phyloP scores from a whole-genome alignment of 2,797 vertebrate species.

The Crenuchus spilurus region DNA sequence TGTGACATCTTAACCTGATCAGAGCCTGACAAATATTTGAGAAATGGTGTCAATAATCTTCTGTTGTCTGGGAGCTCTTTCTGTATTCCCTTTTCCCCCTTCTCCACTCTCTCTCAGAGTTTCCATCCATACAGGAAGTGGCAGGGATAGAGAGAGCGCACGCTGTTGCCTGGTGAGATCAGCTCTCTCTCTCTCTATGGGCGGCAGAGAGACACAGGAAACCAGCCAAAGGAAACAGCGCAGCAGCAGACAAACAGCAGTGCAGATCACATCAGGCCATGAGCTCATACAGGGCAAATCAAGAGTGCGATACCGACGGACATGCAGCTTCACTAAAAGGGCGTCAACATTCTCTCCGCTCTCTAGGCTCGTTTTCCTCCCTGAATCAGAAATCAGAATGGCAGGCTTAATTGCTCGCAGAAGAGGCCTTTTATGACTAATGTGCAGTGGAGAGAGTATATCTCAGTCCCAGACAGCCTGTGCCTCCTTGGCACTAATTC shows the following conservation, averaged over 20 bases:
- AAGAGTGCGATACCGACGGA: conserved; percentile 12
- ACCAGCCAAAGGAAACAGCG: conserved; percentile 47
- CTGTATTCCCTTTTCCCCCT: background rate
- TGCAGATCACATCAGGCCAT: conserved; percentile 39
- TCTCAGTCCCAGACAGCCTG: conserved; percentile 30
- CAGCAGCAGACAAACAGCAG: conserved; percentile 26
- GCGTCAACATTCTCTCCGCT: conserved; percentile 7
- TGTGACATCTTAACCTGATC: background rate
- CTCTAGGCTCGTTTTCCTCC: background rate
- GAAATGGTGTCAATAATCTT: background rate
- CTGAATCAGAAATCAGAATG: conserved; percentile 8
- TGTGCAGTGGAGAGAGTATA: conserved; percentile 19
- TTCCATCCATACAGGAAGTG: conserved; percentile 52
- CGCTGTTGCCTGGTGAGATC: conserved; percentile 45
- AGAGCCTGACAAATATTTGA: background rate
- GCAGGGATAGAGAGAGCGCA: conserved; percentile 4
- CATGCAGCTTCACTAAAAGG: conserved; percentile 8
- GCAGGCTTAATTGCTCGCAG: conserved; percentile 24
- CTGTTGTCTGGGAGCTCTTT: background rate
- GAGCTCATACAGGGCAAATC: conserved; percentile 39
- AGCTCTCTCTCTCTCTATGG: conserved; percentile 27
- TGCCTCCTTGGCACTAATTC: conserved; percentile 37
- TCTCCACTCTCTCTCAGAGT: conserved; percentile 27
- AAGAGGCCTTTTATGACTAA: conserved; percentile 9
- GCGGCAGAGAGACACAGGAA: conserved; percentile 42